Conservation (phyloP, 2,888 invertebrate species). For the Tachystola acroxantha region DNA sequence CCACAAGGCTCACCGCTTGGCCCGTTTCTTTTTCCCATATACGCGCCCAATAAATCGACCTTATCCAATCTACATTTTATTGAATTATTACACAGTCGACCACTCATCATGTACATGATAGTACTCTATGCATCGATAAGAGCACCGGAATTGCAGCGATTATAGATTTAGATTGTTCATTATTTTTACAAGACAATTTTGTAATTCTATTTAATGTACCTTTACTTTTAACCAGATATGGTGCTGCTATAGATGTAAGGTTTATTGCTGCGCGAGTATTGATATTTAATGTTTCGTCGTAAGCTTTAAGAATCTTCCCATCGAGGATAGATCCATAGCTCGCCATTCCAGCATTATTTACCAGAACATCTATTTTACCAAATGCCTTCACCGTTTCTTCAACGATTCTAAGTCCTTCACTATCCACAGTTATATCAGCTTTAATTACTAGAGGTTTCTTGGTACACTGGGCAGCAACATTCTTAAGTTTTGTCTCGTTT, state of each 20-base stretch:
- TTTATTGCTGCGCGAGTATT: constrained; percentile 26
- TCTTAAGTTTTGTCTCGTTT: constrained; percentile 24
- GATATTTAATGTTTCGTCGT: constrained; percentile 22
- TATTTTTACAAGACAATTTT: too few relatives aligned
- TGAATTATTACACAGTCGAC: too few relatives aligned
- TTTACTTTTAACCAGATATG: constrained; percentile 20
- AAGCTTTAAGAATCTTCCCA: constrained; percentile 21
- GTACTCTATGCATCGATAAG: too few relatives aligned
- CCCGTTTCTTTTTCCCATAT: too few relatives aligned
- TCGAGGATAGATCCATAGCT: constrained; percentile 14
- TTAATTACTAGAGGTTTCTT: constrained; percentile 21
- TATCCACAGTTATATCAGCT: constrained; percentile 30
- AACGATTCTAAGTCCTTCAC: constrained; percentile 20
- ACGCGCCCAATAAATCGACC: too few relatives aligned
- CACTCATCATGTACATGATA: too few relatives aligned
- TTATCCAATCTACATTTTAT: too few relatives aligned
- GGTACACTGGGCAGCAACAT: constrained; percentile 19
- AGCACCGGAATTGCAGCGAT: too few relatives aligned
- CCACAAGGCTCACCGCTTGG: too few relatives aligned
- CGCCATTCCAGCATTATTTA: constrained; percentile 29
- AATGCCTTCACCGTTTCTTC: constrained; percentile 23
- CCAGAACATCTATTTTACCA: constrained; percentile 29
- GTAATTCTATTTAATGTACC: too few relatives aligned
- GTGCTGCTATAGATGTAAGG: constrained; percentile 25
- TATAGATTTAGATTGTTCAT: too few relatives aligned